Conservation (phyloP, 1,140 invertebrate genomes). For the Globodera ellingtonae region DNA sequence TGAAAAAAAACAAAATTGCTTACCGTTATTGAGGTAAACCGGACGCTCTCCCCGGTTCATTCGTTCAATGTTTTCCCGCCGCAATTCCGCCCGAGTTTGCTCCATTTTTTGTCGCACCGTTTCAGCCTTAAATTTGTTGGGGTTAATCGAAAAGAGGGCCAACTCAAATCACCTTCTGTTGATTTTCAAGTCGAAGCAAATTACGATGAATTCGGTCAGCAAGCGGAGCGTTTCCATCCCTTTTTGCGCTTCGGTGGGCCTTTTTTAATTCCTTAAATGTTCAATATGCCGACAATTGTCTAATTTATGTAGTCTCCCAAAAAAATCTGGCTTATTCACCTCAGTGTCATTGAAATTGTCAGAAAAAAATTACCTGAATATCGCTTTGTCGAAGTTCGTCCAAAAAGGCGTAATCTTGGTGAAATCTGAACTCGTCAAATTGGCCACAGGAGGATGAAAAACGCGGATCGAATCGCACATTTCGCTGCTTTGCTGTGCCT, state of each 20-base stretch:
- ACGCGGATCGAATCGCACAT: slow-evolving; percentile 31
- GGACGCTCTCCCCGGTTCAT: slow-evolving; percentile 37
- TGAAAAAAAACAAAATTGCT: neutral
- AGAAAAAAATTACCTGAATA: slow-evolving; percentile 25
- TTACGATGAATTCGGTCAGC: slow-evolving; percentile 27
- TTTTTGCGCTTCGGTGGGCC: slow-evolving; percentile 18
- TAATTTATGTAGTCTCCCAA: too few relatives aligned
- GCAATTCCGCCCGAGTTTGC: slow-evolving; percentile 26
- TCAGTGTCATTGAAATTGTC: too few relatives aligned
- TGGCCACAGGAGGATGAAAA: slow-evolving; percentile 29
- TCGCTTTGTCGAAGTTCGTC: slow-evolving; percentile 31
- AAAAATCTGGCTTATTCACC: too few relatives aligned
- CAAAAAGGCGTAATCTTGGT: slow-evolving; percentile 35
- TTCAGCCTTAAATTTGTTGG: neutral
- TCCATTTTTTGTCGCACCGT: slow-evolving; percentile 17
- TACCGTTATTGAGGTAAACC: slow-evolving; percentile 36
- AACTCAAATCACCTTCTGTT: slow-evolving; percentile 11
- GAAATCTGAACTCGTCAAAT: slow-evolving; percentile 34
- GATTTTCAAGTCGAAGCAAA: slow-evolving; percentile 33
- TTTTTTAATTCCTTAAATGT: slow-evolving; percentile 33
- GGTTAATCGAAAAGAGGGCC: neutral
- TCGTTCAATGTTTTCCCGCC: slow-evolving; percentile 32
- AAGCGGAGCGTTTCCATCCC: slow-evolving; percentile 13
- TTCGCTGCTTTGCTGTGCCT: slow-evolving; percentile 8
- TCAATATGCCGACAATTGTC: too few relatives aligned